Base-by-base conservation (phyloP, 2,113 vertebrate species). In the Phyllostomus discolor region DNA sequence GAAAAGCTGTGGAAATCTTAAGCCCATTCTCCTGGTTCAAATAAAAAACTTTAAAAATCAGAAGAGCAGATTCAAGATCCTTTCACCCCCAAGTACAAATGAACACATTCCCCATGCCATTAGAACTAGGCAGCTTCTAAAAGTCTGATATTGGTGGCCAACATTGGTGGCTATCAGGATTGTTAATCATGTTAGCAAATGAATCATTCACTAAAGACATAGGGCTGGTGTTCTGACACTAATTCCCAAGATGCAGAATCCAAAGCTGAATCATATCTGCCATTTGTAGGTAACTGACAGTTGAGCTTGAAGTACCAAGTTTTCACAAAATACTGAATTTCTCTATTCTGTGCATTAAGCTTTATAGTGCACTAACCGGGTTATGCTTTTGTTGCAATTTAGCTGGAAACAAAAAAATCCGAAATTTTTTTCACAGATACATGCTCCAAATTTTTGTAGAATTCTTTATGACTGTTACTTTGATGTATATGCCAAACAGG, bases 401-500 rank as follows among this genome's bases (percentile, higher is more conserved):
- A 95, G 93, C 96, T 97, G 80, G 70, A 95, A 97, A 96, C 70
- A 84, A 96, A 97, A 98, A 98, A 97, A 98, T 96, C 92, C 97
- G 96, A 96, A 98, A 97, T 98, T 95, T 97, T 98, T 98, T 98
- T 97, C 97, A 93, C 82, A 69, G 86, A 7, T 81, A 87, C 89
- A 97, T 97, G 97, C 93, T 98, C 97, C 84, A 97, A 98, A 97
- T 98, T 98, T 93, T 98, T 98, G 97, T 98, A 98, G 84, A 92
- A 81, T 48, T 94, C 94, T 98, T 98, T 98, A 98, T 98, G 98
- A 97, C 96, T 26, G 97, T 96, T 96, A 81, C 98, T 98, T 99
- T 99, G 98, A 98, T 98, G 98, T 98, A 92, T 91, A 95, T 97
- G 98, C 98, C 98, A 98, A 98, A 98, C 97, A 97, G 98, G 98